Base-by-base conservation (phyloP, 2,888 invertebrate genomes). In the Calameuta filiformis region DNA sequence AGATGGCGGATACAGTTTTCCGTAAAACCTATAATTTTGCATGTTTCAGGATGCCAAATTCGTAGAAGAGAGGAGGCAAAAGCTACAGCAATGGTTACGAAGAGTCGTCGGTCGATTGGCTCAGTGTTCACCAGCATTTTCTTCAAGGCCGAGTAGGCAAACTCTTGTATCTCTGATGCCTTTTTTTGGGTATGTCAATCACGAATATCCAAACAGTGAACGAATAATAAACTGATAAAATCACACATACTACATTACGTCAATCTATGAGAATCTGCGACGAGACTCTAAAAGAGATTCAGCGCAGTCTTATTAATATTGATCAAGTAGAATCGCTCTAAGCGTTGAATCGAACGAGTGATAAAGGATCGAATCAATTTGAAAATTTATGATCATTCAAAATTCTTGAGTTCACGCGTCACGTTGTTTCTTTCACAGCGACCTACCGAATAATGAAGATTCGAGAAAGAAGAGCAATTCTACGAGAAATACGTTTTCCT, bases 81-180 rank as follows among this genome's bases (percentile, higher is more conserved):
- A 96, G 81, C 92, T 99, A 79, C 98, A 98, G 91, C 95, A 95
- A 79, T 99, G 98, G 93, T 93, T 99, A 81, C 94, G 98, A 74
- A 95, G 97, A 89, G 93, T 98, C 33, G 93, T 98, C 79, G 95
- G 97, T 82, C 94, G 96, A 83, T 88, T 94, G 81, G 91, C 94
- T 23, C 93, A 93, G 81, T 93, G 93, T 85, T 94, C 97, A 91
- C 95, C 96, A 0, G 96, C 96, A 86, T 94, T 98, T 77, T 94
- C 96, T 73, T 94, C 94, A 78, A 95, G 95, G 88, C 96, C 96
- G 81, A 94, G 94, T 85, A 96, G 97, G 88, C 94, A 95, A 79
- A 95, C 96, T 71, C 94, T 99, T 79, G 94, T 97, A 85, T 94
- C 95, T 73, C 93, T 96, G 82, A 93, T 98, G 88, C 97, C 98